Conservation (phyloP, 2,113 vertebrate genomes). For the Dryoscopus gambensis region DNA sequence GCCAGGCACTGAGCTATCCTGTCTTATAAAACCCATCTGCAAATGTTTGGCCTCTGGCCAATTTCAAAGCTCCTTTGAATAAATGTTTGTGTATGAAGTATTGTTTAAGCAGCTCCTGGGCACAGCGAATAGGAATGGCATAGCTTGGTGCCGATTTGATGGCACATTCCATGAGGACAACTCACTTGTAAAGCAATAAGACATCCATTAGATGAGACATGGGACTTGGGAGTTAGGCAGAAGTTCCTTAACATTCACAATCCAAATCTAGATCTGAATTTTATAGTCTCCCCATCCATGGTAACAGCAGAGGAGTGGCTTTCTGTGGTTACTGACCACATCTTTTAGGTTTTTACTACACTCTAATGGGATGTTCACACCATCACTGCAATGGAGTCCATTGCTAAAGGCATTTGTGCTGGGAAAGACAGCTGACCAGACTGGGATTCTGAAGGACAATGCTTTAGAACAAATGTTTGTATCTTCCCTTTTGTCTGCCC, state of each 20-base stretch:
- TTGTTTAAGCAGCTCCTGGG: not conserved
- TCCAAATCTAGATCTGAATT: not conserved
- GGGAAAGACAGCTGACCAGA: not conserved
- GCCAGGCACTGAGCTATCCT: not conserved
- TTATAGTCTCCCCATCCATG: not conserved
- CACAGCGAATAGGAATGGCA: not conserved
- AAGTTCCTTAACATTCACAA: not conserved
- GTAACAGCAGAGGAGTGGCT: not conserved
- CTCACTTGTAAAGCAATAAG: not conserved
- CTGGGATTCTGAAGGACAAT: not conserved
- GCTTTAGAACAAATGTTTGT: not conserved
- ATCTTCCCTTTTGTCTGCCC: not conserved
- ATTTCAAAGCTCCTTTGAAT: not conserved
- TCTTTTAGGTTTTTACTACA: not conserved
- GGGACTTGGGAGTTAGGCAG: not conserved
- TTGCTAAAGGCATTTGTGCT: not conserved
- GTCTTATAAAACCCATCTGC: not conserved
- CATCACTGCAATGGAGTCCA: not conserved
- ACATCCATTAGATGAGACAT: not conserved
- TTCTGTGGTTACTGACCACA: not conserved
- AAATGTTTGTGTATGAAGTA: not conserved
- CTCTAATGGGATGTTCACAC: not conserved
- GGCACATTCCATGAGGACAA: not conserved
- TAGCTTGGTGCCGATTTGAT: not conserved
- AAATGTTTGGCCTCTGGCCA: not conserved